phyloP scores from a whole-genome alignment of 2,113 vertebrate genomes.

The Himantopus leucocephalus region DNA sequence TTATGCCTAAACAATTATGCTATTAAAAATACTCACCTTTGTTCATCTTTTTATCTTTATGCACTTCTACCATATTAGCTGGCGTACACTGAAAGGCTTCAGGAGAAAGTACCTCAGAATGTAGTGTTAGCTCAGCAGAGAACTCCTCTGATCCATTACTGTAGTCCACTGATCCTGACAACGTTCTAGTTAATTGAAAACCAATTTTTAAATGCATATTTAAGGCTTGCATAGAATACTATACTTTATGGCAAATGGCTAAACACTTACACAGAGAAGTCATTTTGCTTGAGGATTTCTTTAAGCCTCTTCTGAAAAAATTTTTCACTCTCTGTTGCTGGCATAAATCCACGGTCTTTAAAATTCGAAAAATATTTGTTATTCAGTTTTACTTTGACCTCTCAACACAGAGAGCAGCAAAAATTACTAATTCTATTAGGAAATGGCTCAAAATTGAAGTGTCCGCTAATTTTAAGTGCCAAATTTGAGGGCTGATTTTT shows the following conservation, averaged over 20 bases:
- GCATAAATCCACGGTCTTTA: constrained; percentile 86
- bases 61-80: constrained; percentile 85
- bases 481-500: neutral
- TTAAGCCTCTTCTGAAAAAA: constrained; percentile 91
- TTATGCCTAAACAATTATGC: neutral
- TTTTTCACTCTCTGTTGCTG: constrained; percentile 87
- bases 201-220: constrained; percentile 61
- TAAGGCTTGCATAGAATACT: constrained; percentile 36
- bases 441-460: neutral
- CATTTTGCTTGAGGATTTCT: constrained; percentile 91
- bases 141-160: constrained; percentile 81
- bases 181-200: constrained; percentile 82
- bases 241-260: constrained; percentile 46
- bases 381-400: constrained; percentile 37
- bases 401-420: constrained; percentile 32
- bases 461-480: neutral
- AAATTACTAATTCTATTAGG: constrained; percentile 10
- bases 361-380: constrained; percentile 66
- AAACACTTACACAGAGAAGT: constrained; percentile 90
- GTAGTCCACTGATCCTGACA: constrained; percentile 78
- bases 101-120: constrained; percentile 79
- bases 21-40: constrained; percentile 67
- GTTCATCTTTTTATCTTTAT: constrained; percentile 81
- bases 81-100: constrained; percentile 77
- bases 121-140: constrained; percentile 84